These are phyloP conservation scores for Hemiprocne comata DNA, from an alignment of 2,113 vertebrate species.

Conservation along the genomic window DNA sequence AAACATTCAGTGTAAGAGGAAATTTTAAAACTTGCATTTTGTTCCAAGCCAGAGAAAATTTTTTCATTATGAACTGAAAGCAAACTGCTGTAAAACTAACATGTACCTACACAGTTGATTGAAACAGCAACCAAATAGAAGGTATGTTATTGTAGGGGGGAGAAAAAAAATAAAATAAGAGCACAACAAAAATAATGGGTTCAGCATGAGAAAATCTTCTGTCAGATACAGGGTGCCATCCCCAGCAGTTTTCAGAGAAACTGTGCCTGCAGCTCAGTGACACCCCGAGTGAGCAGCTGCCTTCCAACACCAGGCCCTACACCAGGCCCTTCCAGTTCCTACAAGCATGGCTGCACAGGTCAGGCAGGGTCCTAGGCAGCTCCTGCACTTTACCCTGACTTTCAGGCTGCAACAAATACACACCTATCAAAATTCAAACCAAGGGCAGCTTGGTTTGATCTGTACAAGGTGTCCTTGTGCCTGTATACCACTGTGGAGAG, in stretches of 20 bases:
- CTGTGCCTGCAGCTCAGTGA: not conserved
- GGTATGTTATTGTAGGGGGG: not conserved
- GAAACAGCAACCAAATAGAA: not conserved
- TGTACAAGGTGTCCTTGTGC: not conserved
- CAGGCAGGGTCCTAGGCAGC: rapidly evolving
- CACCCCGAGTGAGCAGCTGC: not conserved
- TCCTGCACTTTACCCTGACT: not conserved
- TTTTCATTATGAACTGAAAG: not conserved
- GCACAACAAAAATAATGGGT: not conserved
- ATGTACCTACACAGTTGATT: too few relatives aligned
- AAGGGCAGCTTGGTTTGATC: not conserved
- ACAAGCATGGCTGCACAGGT: rapidly evolving
- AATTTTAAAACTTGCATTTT: not conserved
- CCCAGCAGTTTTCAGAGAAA: not conserved
- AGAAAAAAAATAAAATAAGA: rapidly evolving
- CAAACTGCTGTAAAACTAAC: not conserved
- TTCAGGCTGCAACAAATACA: not conserved
- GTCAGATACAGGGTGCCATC: not conserved
- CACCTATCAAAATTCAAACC: not conserved
- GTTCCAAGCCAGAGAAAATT: not conserved
- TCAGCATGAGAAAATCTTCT: not conserved
- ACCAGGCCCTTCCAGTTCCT: too few relatives aligned
- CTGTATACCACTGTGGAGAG: not conserved
- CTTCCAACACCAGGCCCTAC: not conserved
- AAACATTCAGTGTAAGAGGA: not conserved